phyloP scores from a whole-genome alignment of 2,113 vertebrate genomes.

The Platysteira castanea region DNA sequence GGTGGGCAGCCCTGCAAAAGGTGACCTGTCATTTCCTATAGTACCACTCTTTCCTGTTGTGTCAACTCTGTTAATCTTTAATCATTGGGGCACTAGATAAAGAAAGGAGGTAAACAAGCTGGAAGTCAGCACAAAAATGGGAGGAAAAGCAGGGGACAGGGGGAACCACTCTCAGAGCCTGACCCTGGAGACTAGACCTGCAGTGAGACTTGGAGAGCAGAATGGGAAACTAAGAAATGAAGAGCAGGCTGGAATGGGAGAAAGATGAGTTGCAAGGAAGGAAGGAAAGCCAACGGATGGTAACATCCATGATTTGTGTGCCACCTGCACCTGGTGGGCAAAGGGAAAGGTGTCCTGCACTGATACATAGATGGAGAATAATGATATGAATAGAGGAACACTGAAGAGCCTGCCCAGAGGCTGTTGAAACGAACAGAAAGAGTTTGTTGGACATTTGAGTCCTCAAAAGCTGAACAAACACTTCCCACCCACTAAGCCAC shows the following conservation, averaged over 20 bases:
- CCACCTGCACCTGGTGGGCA: background rate
- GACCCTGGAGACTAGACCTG: background rate
- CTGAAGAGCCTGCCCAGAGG: background rate
- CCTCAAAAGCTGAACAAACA: background rate
- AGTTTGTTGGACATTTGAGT: background rate
- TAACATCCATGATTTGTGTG: background rate
- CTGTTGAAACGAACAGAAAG: background rate
- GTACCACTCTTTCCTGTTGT: background rate
- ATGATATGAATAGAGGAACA: background rate
- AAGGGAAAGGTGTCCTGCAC: background rate
- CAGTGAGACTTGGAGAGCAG: background rate
- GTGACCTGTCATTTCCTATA: conserved; percentile 19
- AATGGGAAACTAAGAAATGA: background rate
- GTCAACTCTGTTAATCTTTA: conserved; percentile 21
- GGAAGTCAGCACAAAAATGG: background rate
- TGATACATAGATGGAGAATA: accelerated
- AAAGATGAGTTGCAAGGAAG: background rate
- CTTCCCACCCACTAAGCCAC: background rate
- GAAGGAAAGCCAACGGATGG: background rate
- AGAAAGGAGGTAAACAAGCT: background rate
- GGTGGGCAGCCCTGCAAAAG: background rate
- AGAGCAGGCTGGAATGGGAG: background rate
- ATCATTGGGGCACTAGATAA: background rate
- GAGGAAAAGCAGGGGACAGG: background rate
- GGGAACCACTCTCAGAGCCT: background rate